phyloP scores from a whole-genome alignment of 2,797 vertebrate species.

The Sebastes goodei region DNA sequence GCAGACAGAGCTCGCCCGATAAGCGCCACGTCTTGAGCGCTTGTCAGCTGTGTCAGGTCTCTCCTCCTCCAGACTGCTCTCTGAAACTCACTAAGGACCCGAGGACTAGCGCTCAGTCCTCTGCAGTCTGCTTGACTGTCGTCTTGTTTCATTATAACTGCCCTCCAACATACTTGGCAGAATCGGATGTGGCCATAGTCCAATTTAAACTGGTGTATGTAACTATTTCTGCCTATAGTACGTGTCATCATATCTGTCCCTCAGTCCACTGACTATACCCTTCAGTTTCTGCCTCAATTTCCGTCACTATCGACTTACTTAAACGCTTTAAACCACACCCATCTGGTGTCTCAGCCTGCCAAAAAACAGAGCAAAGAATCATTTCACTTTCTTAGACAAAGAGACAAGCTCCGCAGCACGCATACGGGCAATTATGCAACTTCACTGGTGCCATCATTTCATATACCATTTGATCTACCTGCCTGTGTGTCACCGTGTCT shows the following conservation, averaged over 20 bases:
- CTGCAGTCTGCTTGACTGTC: slow-evolving; percentile 16
- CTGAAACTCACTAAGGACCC: slow-evolving; percentile 43
- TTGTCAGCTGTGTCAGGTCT: slow-evolving; percentile 64
- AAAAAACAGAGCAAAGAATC: neutral
- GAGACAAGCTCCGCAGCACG: slow-evolving; percentile 16
- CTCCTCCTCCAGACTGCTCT: slow-evolving; percentile 58
- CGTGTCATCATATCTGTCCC: slow-evolving; percentile 8
- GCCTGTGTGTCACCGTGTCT: slow-evolving; percentile 16
- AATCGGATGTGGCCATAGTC: neutral
- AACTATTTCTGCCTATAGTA: neutral
- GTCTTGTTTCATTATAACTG: slow-evolving; percentile 21
- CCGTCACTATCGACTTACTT: neutral
- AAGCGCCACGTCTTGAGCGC: slow-evolving; percentile 49
- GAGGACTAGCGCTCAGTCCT: slow-evolving; percentile 30
- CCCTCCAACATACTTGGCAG: slow-evolving; percentile 8
- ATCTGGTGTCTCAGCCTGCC: slow-evolving; percentile 12
- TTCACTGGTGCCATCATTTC: slow-evolving; percentile 22
- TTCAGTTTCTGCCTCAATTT: neutral
- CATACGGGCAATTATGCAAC: slow-evolving; percentile 24
- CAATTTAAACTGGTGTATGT: neutral
- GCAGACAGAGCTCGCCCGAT: slow-evolving; percentile 25
- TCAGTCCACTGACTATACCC: neutral
- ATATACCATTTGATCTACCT: slow-evolving; percentile 27
- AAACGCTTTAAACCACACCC: slow-evolving; percentile 6
- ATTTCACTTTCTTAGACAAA: slow-evolving; percentile 12